Percentiles rank a stretch among this genome's conserved stretches.
Evolutionary conservation across 2,797 vertebrate species (phyloP).

Genomic region (Gorsachius magnificus): DNA sequence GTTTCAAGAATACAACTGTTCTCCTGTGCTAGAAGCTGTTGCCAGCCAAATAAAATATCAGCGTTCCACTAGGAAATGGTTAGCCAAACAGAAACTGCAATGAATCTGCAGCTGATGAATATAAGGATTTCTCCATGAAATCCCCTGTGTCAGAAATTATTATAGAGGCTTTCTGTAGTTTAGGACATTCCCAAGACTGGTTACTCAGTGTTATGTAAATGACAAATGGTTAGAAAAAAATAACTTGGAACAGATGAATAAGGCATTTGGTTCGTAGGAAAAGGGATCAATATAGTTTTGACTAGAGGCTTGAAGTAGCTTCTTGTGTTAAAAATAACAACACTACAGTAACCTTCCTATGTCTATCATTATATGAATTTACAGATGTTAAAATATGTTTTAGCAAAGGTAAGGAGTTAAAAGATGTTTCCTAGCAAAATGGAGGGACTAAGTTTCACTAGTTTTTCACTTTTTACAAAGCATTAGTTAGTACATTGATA

Average conservation of each 20-base stretch:
- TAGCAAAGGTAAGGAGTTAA: slow-evolving; percentile 6
- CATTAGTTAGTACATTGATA: slow-evolving; percentile 2
- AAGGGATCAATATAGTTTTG: slow-evolving; percentile 67
- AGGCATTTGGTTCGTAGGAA: slow-evolving; percentile 68
- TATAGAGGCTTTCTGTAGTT: slow-evolving; percentile 88
- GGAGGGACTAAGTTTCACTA: neutral
- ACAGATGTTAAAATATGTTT: neutral
- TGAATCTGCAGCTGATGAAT: slow-evolving; percentile 85
- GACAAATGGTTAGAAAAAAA: slow-evolving; percentile 75
- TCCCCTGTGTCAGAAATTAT: slow-evolving; percentile 80
- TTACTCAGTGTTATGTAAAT: slow-evolving; percentile 83
- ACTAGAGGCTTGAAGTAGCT: slow-evolving; percentile 49
- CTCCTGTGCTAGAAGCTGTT: slow-evolving; percentile 81
- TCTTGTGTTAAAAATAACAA: slow-evolving; percentile 64
- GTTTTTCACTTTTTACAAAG: neutral
- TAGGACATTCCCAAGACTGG: slow-evolving; percentile 81
- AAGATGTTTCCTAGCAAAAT: neutral
- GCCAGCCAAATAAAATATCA: slow-evolving; percentile 92
- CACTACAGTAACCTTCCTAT: slow-evolving; percentile 13
- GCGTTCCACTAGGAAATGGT: slow-evolving; percentile 87
- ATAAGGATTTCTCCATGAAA: slow-evolving; percentile 81
- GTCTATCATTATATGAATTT: slow-evolving; percentile 34
- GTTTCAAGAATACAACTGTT: slow-evolving; percentile 86
- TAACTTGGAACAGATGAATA: slow-evolving; percentile 67
- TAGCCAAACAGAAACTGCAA: slow-evolving; percentile 87